Evolutionary conservation across 53 echinoderm and acorn worm species (phyloP).

Genomic region (Holothuria leucospilota): DNA sequence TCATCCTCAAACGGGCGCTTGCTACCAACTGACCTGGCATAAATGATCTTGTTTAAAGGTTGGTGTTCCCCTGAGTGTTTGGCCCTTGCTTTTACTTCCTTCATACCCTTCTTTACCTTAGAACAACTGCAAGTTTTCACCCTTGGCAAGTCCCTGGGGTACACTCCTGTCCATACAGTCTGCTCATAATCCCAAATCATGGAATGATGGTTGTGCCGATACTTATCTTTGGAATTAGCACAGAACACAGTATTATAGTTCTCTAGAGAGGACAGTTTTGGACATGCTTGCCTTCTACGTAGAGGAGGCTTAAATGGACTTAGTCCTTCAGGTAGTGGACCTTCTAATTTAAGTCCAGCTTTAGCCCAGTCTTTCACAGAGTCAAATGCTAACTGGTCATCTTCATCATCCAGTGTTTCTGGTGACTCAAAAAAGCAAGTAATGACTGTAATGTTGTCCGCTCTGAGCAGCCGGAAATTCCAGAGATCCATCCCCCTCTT

Average conservation of each 20-base stretch:
- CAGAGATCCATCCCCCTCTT: slow-evolving; percentile 84
- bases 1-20: background rate
- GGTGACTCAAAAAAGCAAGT: slow-evolving; percentile 88
- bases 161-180: background rate
- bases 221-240: slow-evolving; percentile 47
- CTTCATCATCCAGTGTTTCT: slow-evolving; percentile 58
- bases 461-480: slow-evolving; percentile 85
- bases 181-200: slow-evolving; percentile 18
- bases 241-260: slow-evolving; percentile 65
- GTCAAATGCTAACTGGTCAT: slow-evolving; percentile 58
- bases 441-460: slow-evolving; percentile 93
- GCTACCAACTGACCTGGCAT: background rate
- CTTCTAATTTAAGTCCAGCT: slow-evolving; percentile 51
- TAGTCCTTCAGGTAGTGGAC: slow-evolving; percentile 34
- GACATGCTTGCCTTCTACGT: slow-evolving; percentile 63
- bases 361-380: slow-evolving; percentile 65
- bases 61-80: background rate
- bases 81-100: slow-evolving; percentile 18
- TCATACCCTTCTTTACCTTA: background rate
- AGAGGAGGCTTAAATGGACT: slow-evolving; percentile 48
- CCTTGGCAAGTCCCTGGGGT: slow-evolving; percentile 3
- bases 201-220: slow-evolving; percentile 42
- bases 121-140: slow-evolving; percentile 43
- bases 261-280: slow-evolving; percentile 69
- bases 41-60: slow-evolving; percentile 24